Percentiles rank a stretch among this genome's conserved stretches.
phyloP scores from a whole-genome alignment of 2,888 invertebrate species.

The Creontiades dilutus region DNA sequence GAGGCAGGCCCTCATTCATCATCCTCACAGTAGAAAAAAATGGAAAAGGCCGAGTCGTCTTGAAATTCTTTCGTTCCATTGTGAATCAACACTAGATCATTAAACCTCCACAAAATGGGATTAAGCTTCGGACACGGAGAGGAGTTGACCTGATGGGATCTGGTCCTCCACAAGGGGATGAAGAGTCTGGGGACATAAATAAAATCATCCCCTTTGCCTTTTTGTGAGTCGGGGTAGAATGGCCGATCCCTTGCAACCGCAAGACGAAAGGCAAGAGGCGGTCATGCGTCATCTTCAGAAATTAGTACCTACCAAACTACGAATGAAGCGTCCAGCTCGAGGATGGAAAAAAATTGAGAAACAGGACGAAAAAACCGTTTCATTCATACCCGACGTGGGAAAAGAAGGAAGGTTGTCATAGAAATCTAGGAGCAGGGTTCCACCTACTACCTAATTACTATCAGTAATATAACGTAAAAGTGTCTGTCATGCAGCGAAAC shows the following conservation, averaged over 20 bases:
- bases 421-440: background rate
- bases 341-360: background rate
- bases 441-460: too few species aligned
- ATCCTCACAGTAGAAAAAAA: background rate
- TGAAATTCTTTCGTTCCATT: slow-evolving; percentile 5
- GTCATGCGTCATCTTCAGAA: slow-evolving; percentile 50
- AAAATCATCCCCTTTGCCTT: slow-evolving; percentile 52
- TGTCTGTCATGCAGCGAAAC: too few species aligned
- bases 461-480: too few species aligned
- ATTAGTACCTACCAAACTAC: slow-evolving; percentile 22
- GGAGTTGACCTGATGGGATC: slow-evolving; percentile 3
- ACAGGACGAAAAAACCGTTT: background rate
- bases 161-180: slow-evolving; percentile 19
- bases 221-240: slow-evolving; percentile 12
- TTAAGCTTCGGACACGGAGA: slow-evolving; percentile 43
- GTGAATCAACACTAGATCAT: slow-evolving; percentile 54
- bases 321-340: background rate
- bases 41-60: slow-evolving; percentile 19
- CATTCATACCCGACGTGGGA: slow-evolving; percentile 59
- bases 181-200: slow-evolving; percentile 53
- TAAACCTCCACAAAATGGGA: slow-evolving; percentile 50
- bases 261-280: background rate
- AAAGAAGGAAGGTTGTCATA: slow-evolving; percentile 6
- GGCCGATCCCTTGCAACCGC: slow-evolving; percentile 42
- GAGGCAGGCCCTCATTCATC: too few species aligned